A percentile compares a stretch with the other conserved stretches of the same genome.
Conservation (phyloP, 2,888 invertebrate species). For the Ormia ochracea region DNA sequence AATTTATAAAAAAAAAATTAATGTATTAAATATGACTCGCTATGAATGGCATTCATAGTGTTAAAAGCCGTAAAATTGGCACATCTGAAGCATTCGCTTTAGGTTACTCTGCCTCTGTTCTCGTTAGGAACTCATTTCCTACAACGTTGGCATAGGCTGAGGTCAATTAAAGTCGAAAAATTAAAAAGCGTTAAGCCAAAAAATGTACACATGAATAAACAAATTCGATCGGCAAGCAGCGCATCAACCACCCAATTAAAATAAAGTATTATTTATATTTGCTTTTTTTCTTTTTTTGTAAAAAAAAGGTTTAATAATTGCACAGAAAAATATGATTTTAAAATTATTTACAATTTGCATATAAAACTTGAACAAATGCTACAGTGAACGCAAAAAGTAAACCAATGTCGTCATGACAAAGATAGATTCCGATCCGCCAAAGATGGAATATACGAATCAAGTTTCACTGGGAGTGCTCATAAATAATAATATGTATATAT, state of each 20-base stretch:
- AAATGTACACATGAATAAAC: conserved; percentile 30
- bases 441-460: not conserved
- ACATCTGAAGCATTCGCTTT: not conserved
- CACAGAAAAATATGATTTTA: not conserved
- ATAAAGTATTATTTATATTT: conserved; percentile 23
- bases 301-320: conserved; percentile 14
- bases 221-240: conserved; percentile 23
- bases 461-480: too few species aligned
- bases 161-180: conserved; percentile 45
- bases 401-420: not conserved
- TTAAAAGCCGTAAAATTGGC: too few species aligned
- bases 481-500: too few species aligned
- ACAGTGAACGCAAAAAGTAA: conserved; percentile 4
- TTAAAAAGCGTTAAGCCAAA: conserved; percentile 10
- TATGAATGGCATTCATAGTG: too few species aligned
- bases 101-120: not conserved
- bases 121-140: not conserved
- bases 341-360: not conserved
- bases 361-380: not conserved
- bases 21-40: conserved; percentile 16
- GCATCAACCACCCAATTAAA: not conserved
- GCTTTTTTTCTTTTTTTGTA: conserved; percentile 8
- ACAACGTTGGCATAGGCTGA: conserved; percentile 27
- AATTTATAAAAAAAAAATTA: conserved; percentile 37
- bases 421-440: not conserved